A percentile compares a stretch with the other conserved stretches of the same genome.
Conservation (phyloP, 2,113 vertebrate genomes). For the Oophaga pumilio region DNA sequence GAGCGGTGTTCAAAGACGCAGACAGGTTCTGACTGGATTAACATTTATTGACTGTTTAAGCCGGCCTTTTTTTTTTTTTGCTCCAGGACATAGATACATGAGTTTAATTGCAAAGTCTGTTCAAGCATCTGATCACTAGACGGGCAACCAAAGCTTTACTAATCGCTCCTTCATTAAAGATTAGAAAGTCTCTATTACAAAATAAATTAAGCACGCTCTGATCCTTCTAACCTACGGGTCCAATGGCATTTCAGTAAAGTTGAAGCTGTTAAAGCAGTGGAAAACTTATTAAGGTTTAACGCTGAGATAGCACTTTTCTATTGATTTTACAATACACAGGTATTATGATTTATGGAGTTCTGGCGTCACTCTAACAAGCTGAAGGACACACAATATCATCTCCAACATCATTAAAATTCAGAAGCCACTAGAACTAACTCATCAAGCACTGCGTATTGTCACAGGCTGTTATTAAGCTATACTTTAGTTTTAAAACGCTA, state of each 20-base stretch:
- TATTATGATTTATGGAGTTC: slow-evolving; percentile 99
- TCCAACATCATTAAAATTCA: slow-evolving; percentile 99
- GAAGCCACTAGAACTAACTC: slow-evolving; percentile 97
- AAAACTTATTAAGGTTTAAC: slow-evolving; percentile 96
- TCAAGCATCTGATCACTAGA: slow-evolving; percentile 96
- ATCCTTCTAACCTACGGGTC: slow-evolving; percentile 94
- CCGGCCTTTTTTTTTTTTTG: slow-evolving; percentile 82
- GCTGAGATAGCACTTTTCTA: slow-evolving; percentile 99
- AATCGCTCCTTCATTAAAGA: slow-evolving; percentile 98
- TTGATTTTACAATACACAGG: slow-evolving; percentile 99
- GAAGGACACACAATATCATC: slow-evolving; percentile 99
- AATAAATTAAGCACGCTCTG: slow-evolving; percentile 98
- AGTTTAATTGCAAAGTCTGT: slow-evolving; percentile 94
- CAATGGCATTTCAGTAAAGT: slow-evolving; percentile 92
- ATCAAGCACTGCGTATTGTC: slow-evolving; percentile 92
- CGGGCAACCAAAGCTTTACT: slow-evolving; percentile 95
- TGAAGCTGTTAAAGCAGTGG: slow-evolving; percentile 91
- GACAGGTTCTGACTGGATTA: slow-evolving; percentile 98
- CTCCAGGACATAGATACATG: slow-evolving; percentile 92
- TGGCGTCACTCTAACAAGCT: slow-evolving; percentile 99
- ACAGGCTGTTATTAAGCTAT: slow-evolving; percentile 71
- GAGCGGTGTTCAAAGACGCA: slow-evolving; percentile 95
- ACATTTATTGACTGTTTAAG: slow-evolving; percentile 99
- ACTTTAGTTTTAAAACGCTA: slow-evolving; percentile 65
- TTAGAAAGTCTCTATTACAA: slow-evolving; percentile 98